Conservation (phyloP, 1,140 invertebrate genomes). For the Eumaeus atala region DNA sequence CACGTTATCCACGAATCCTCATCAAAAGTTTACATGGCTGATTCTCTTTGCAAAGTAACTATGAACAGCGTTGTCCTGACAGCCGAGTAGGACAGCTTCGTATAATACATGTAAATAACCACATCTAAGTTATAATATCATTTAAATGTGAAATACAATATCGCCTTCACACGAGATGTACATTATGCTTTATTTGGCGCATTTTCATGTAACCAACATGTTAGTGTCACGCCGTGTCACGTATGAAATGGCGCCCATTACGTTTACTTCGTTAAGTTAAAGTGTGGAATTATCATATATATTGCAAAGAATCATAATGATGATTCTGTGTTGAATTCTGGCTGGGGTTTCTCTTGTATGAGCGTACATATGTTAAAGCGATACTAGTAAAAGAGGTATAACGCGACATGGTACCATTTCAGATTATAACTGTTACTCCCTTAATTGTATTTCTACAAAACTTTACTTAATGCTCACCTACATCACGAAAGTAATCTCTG, state of each 20-base stretch:
- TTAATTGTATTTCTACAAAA: too few species aligned
- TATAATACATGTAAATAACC: slow-evolving; percentile 6
- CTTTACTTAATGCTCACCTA: too few species aligned
- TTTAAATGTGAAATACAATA: slow-evolving; percentile 6
- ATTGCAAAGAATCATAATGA: slow-evolving; percentile 8
- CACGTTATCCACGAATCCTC: too few species aligned
- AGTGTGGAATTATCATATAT: slow-evolving; percentile 13
- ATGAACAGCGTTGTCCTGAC: too few species aligned
- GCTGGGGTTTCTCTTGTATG: not conserved
- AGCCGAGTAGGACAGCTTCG: too few species aligned
- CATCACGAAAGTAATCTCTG: too few species aligned
- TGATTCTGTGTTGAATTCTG: not conserved
- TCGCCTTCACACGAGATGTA: not conserved
- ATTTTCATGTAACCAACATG: slow-evolving; percentile 20
- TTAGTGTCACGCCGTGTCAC: slow-evolving; percentile 28
- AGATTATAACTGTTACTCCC: too few species aligned
- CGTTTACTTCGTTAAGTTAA: slow-evolving; percentile 26
- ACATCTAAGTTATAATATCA: slow-evolving; percentile 4
- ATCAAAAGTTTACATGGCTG: too few species aligned
- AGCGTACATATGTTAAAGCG: not conserved
- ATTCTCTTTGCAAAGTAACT: too few species aligned
- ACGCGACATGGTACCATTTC: too few species aligned
- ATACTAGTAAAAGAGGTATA: too few species aligned
- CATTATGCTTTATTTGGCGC: slow-evolving; percentile 2
- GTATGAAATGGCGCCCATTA: slow-evolving; percentile 10